A percentile compares a stretch with the other conserved stretches of the same genome.
Evolutionary conservation across 2,888 invertebrate genomes (phyloP).

Genomic region (Tromatobia lineatoria): DNA sequence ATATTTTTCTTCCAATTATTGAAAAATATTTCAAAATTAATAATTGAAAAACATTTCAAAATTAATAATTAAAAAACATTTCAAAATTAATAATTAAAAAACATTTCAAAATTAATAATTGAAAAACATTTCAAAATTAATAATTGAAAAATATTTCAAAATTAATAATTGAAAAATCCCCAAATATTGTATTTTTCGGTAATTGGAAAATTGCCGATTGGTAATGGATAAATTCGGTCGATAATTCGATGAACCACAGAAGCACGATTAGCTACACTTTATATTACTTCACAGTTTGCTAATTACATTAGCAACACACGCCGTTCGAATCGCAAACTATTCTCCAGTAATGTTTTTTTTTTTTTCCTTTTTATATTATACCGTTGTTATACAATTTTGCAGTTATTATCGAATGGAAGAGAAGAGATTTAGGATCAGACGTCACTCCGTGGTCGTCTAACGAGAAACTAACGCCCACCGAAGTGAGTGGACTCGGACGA

Average conservation of each 20-base stretch:
- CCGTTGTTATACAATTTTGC: not conserved
- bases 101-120: too few relatives aligned
- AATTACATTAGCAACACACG: not conserved
- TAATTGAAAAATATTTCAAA: too few relatives aligned
- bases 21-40: too few relatives aligned
- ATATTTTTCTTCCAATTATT: too few relatives aligned
- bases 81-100: too few relatives aligned
- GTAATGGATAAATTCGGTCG: too few relatives aligned
- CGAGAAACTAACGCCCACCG: constrained; percentile 66
- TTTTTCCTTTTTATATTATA: not conserved
- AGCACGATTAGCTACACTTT: not conserved
- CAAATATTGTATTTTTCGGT: too few relatives aligned
- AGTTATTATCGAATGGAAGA: constrained; percentile 17
- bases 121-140: too few relatives aligned
- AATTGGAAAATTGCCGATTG: too few relatives aligned
- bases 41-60: too few relatives aligned
- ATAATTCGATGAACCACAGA: not conserved
- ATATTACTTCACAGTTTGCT: not conserved
- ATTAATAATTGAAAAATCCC: too few relatives aligned
- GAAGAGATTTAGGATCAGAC: constrained; percentile 41
- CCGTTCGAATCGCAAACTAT: not conserved
- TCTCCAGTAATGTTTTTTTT: not conserved
- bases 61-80: too few relatives aligned
- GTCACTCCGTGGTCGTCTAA: constrained; percentile 61
- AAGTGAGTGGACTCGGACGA: constrained; percentile 52